A percentile compares a stretch with the other conserved stretches of the same genome.
phyloP scores from a whole-genome alignment of 2,888 invertebrate genomes.

The Spisula subtruncata region DNA sequence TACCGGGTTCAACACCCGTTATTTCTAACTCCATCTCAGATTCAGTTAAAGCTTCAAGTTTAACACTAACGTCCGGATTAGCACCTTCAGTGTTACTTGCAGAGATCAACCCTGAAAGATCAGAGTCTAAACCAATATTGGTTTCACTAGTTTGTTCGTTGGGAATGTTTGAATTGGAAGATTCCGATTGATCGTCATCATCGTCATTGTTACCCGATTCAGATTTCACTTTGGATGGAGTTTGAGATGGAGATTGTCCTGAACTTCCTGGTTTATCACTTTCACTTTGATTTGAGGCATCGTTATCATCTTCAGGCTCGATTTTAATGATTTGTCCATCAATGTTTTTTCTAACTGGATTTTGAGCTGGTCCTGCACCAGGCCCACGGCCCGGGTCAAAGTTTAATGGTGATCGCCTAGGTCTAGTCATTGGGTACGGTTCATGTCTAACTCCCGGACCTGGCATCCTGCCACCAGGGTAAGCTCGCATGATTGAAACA shows the following conservation, averaged over 20 bases:
- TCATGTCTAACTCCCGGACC: constrained; percentile 43
- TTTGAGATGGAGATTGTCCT: constrained; percentile 20
- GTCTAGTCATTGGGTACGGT: constrained; percentile 44
- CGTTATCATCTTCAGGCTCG: constrained; percentile 58
- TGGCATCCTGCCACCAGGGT: constrained; percentile 38
- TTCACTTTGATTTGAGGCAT: constrained; percentile 54
- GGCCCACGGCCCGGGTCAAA: constrained; percentile 25
- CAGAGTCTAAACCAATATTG: constrained; percentile 53
- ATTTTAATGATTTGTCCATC: constrained; percentile 61
- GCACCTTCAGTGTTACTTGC: constrained; percentile 24
- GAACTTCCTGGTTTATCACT: constrained; percentile 3
- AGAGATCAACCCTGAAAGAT: constrained; percentile 58
- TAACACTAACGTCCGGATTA: constrained; percentile 52
- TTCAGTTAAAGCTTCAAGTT: constrained; percentile 62
- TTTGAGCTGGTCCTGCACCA: constrained; percentile 12
- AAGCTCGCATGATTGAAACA: constrained; percentile 29
- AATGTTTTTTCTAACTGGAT: constrained; percentile 17
- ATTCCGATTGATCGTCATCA: constrained; percentile 39
- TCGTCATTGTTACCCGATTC: constrained; percentile 39
- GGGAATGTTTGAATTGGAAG: constrained; percentile 44
- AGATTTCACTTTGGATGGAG: constrained; percentile 44
- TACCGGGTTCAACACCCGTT: constrained; percentile 64
- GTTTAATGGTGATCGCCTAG: constrained; percentile 33
- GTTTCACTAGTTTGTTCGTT: constrained; percentile 44
- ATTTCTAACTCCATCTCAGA: constrained; percentile 64